Evolutionary conservation across 2,113 vertebrate genomes (phyloP), one percentile per base, ranked within the genome.

Genomic region (Macrotus californicus): DNA sequence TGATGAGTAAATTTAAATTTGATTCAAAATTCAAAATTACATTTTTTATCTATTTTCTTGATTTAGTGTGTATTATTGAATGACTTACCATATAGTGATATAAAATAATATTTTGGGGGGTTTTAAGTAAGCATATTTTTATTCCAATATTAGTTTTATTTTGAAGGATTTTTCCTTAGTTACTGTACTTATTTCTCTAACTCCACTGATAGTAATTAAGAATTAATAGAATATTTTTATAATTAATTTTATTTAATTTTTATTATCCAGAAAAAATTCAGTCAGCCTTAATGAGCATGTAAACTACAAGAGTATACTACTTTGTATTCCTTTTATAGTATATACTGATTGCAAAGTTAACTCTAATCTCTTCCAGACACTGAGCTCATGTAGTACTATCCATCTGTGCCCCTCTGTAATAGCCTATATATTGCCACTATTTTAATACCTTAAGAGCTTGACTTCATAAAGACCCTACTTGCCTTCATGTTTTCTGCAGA

Each of bases 231-330:
- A n/a, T 39, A 46, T 10, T 86, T 93, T 36, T n/a, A n/a, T 59
- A 69, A 61, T 69, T 75, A 69, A 83, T 59, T 79, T 66, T 76
- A 83, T 90, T 89, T 87, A 76, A 64, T 87, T 91, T 93, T 82
- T 5, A 11, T 79, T 93, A 77, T 15, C 54, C 14, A 89, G 77
- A 85, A 92, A 59, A 87, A 69, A 69, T 31, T 59, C 7, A 88
- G 7, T 61, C n/a, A 89, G 43, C 3, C 34, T 56, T 89, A 59
- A 31, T 21, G n/a, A 50, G 34, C 2, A 31, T 22, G 13, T 22
- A 67, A 93, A 24, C 5, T 56, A 66, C 12, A 13, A 24, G 66
- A 66, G 21, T 22, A 46, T 80, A 56, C 39, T 66, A 66, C 5
- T n/a, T 43, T 69, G 9, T 46, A 69, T 39, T 56, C 21, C 70